A percentile compares a stretch with the other conserved stretches of the same genome.
These are phyloP conservation scores for Macroramphosus scolopax DNA, from an alignment of 2,797 vertebrate species.

Conservation along the genomic window DNA sequence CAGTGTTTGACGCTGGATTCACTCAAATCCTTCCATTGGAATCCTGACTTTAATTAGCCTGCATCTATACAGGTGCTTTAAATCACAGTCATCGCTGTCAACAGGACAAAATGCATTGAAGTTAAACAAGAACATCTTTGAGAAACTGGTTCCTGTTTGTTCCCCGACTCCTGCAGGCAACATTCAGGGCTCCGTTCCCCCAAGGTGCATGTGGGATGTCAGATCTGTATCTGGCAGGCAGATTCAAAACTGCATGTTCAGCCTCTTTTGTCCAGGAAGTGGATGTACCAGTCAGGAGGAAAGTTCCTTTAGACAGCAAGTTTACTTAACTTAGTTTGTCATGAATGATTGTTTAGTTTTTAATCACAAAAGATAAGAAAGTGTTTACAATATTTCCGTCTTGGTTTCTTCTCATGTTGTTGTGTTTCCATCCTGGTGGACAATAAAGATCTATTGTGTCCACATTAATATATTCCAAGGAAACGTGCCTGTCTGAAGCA, in stretches of 20 bases:
- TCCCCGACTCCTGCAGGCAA: conserved; percentile 46
- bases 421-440: no score
- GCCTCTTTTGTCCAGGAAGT: conserved; percentile 63
- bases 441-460: no score
- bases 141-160: conserved; percentile 42
- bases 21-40: no score
- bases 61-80: no score
- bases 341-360: conserved; percentile 51
- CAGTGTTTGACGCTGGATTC: conserved; percentile 8
- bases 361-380: no score
- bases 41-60: no score
- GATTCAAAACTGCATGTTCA: conserved; percentile 72
- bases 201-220: conserved; percentile 62
- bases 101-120: conserved; percentile 59
- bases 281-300: conserved; percentile 63
- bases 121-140: conserved; percentile 43
- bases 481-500: no score
- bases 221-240: conserved; percentile 61
- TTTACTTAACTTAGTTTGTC: conserved; percentile 63
- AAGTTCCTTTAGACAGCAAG: conserved; percentile 68
- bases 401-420: no score
- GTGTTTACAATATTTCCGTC: no score
- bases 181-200: conserved; percentile 51
- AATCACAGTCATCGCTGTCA: no score
- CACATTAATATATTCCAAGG: no score